phyloP scores from a whole-genome alignment of 2,113 vertebrate genomes.

The Bubalus kerabau region DNA sequence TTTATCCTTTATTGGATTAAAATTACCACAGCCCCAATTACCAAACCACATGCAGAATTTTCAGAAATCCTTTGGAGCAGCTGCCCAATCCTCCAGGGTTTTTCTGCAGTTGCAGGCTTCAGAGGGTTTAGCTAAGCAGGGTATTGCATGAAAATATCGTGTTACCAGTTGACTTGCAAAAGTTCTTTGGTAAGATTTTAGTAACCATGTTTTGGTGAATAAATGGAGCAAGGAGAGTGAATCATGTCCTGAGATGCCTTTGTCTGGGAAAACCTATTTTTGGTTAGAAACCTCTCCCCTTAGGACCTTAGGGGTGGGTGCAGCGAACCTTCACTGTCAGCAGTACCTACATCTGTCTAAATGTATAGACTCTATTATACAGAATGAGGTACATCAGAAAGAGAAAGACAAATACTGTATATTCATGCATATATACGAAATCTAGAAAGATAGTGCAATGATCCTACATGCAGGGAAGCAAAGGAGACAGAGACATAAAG shows the following conservation, averaged over 20 bases:
- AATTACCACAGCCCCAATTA: conserved; percentile 52
- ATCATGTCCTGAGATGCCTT: not conserved
- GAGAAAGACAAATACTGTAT: not conserved
- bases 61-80: conserved; percentile 36
- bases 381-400: not conserved
- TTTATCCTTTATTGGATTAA: conserved; percentile 64
- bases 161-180: not conserved
- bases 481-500: not conserved
- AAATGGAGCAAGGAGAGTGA: not conserved
- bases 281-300: not conserved
- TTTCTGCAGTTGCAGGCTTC: conserved; percentile 31
- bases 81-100: not conserved
- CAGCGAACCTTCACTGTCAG: not conserved
- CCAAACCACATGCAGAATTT: conserved; percentile 41
- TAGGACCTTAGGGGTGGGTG: not conserved
- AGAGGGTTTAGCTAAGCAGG: conserved; percentile 24
- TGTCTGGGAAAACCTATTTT: not conserved
- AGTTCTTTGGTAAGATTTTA: conserved; percentile 40
- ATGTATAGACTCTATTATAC: not conserved
- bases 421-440: not conserved
- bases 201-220: conserved; percentile 12
- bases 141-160: conserved; percentile 1
- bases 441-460: not conserved
- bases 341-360: not conserved
- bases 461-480: not conserved